Base-by-base conservation (phyloP, 2,113 vertebrate genomes). In the Pomatorhinus ruficollis region DNA sequence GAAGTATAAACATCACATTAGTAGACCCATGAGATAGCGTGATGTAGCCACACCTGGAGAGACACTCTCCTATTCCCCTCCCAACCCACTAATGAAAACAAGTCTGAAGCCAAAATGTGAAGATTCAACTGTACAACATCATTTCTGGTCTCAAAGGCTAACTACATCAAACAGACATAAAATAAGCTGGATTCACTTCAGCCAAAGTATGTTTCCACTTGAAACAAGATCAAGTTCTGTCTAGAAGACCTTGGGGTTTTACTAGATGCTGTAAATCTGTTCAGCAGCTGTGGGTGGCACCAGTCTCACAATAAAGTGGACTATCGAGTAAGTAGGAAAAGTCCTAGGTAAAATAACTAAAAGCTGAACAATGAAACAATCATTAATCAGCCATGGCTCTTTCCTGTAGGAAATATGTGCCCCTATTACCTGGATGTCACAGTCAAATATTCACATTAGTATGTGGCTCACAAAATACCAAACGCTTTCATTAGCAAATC, bases 1-100 rank as follows among this genome's bases (percentile, higher is more conserved):
- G 93, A 97, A 98, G 97, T 86, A 90, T 97, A 98, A 98, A 98
- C 98, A 98, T 97, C 96, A 97, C 96, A 96, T 97, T 98, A 98
- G 98, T 95, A 97, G 90, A 94, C 97, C 98, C 98, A 81, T 76
- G 97, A 98, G 98, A 98, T 81, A 98, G 96, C 91, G 91, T 66
- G 83, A 79, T 76, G 85, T 83, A 96, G 95, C 98, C 98, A 98
- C 98, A 98, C 98, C 98, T 98, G 98, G 97, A 98, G 95, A 97
- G 89, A 97, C 97, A 89, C 95, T 95, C 97, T 92, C 57, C 59
- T 92, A 96, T 96, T 97, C 95, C 92, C 96, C 69, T 95, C 95
- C 91, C 96, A 97, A 95, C 88, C 89, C 95, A 95, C 88, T 87
- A 92, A 93, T 39, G 91, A 97, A 98, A 98, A 97, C 97, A 97